Evolutionary conservation across 1,140 invertebrate genomes (phyloP).

Genomic region (Chrysoperla carnea): DNA sequence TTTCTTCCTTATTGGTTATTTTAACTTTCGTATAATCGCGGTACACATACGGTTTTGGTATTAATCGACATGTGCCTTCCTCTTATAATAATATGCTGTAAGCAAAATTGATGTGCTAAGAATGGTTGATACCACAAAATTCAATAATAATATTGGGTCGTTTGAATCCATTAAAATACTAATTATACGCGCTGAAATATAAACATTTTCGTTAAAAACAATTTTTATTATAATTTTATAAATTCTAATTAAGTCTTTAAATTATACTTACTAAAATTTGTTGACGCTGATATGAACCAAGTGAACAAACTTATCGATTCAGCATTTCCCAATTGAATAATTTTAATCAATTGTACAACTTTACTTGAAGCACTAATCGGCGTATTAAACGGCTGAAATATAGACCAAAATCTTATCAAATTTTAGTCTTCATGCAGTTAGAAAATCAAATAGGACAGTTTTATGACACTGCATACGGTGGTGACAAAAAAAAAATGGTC

Average conservation of each 20-base stretch:
- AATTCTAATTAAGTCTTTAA: not conserved
- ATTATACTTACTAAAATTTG: slow-evolving; percentile 42
- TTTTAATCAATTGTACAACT: slow-evolving; percentile 42
- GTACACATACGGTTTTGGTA: not conserved
- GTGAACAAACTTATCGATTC: slow-evolving; percentile 43
- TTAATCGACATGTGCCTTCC: not conserved
- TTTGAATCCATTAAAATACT: slow-evolving; percentile 44
- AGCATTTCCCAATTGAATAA: slow-evolving; percentile 37
- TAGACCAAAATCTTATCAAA: too few relatives aligned
- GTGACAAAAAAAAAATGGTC: too few relatives aligned
- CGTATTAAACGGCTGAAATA: slow-evolving; percentile 42
- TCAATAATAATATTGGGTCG: slow-evolving; percentile 39
- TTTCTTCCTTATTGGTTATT: not conserved
- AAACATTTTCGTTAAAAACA: slow-evolving; percentile 4
- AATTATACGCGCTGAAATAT: slow-evolving; percentile 40
- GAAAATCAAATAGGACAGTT: too few relatives aligned
- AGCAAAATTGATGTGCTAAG: slow-evolving; percentile 36
- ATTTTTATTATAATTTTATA: not conserved
- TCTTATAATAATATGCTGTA: slow-evolving; percentile 33
- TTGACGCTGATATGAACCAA: slow-evolving; percentile 49
- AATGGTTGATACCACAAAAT: slow-evolving; percentile 40
- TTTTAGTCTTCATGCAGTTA: too few relatives aligned
- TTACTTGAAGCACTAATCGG: slow-evolving; percentile 51
- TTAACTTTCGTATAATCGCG: not conserved
- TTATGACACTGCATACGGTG: too few relatives aligned